Evolutionary conservation across 2,888 invertebrate species (phyloP).

Genomic region (Malacosoma neustria): DNA sequence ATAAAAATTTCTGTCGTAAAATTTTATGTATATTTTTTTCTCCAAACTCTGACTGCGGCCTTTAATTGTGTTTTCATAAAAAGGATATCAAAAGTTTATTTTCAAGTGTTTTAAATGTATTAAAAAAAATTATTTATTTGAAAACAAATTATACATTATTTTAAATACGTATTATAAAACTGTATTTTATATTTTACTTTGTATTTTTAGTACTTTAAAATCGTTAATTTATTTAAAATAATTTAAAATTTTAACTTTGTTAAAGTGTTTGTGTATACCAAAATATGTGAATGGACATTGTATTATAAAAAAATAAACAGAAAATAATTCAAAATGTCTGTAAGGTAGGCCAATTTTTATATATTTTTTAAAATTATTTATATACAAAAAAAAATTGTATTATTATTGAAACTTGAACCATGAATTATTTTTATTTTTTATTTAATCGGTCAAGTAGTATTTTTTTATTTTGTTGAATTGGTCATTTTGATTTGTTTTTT

Average conservation of each 20-base stretch:
- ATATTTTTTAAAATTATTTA: slow-evolving; percentile 30
- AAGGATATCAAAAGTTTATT: no score
- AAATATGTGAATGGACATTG: slow-evolving; percentile 64
- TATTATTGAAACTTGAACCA: slow-evolving; percentile 63
- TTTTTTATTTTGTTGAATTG: background rate
- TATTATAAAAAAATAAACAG: background rate
- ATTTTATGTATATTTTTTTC: no score
- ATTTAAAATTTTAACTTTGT: background rate
- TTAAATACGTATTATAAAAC: no score
- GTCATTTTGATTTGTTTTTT: background rate
- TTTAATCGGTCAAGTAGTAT: slow-evolving; percentile 4
- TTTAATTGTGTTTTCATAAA: no score
- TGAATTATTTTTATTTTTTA: slow-evolving; percentile 17
- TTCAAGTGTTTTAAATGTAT: no score
- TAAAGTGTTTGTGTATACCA: slow-evolving; percentile 18
- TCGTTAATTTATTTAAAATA: slow-evolving; percentile 12
- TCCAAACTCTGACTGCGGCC: no score
- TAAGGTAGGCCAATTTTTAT: slow-evolving; percentile 67
- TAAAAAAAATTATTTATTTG: no score
- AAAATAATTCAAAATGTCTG: slow-evolving; percentile 54
- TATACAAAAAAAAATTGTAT: slow-evolving; percentile 14
- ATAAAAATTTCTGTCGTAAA: no score
- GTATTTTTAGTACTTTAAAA: slow-evolving; percentile 6
- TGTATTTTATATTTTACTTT: slow-evolving; percentile 17
- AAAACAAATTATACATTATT: no score